A percentile compares a stretch with the other conserved stretches of the same genome.
Evolutionary conservation across 2,113 vertebrate genomes (phyloP).

Genomic region (Motacilla alba): DNA sequence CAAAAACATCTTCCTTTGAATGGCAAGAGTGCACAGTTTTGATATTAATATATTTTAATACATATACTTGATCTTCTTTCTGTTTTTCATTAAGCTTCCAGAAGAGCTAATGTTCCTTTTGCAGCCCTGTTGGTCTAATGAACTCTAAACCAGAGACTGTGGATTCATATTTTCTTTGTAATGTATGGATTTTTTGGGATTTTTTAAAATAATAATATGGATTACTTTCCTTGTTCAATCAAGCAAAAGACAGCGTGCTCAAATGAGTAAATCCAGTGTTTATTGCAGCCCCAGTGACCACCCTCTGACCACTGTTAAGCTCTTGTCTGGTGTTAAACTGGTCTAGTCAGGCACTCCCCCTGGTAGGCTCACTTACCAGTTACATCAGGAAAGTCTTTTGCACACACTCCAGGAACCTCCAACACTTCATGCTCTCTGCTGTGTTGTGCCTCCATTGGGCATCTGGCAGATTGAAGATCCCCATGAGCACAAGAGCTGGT

Average conservation of each 20-base stretch:
- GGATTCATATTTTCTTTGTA: not conserved
- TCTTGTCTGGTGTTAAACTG: not conserved
- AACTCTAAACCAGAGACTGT: not conserved
- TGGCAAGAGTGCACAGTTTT: not conserved
- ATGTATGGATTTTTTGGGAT: rapidly evolving
- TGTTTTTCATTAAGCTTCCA: not conserved
- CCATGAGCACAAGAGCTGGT: not conserved
- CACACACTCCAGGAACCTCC: no score
- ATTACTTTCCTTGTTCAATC: not conserved
- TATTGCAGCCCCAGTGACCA: not conserved
- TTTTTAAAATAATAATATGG: not conserved
- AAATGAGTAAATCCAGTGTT: not conserved
- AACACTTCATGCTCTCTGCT: not conserved
- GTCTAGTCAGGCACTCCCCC: not conserved
- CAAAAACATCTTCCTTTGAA: not conserved
- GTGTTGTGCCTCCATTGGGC: not conserved
- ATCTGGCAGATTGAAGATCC: not conserved
- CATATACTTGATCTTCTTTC: not conserved
- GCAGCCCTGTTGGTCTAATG: not conserved
- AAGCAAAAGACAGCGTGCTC: not conserved
- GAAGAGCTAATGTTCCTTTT: not conserved
- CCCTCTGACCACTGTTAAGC: not conserved
- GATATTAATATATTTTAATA: not conserved
- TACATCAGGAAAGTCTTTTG: not conserved
- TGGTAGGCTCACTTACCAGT: not conserved